phyloP scores from a whole-genome alignment of 92 coral and sea anemone genomes.

The Phenganax stokvisi region DNA sequence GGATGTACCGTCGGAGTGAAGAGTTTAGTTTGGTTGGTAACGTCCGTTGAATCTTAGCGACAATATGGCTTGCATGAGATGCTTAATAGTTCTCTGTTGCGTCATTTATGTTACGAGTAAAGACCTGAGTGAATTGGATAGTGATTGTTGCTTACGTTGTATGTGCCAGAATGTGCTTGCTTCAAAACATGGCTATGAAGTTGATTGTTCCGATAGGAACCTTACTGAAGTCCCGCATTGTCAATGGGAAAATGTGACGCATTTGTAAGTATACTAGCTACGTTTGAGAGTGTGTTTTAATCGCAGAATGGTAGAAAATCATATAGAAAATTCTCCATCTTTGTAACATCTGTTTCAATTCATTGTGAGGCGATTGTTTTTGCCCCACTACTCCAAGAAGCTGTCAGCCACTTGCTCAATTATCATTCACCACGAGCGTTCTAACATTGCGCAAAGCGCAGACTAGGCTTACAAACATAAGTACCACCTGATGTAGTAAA shows the following conservation, averaged over 20 bases:
- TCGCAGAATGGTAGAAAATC: background rate
- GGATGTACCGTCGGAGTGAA: constrained; percentile 7
- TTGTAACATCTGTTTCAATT: constrained; percentile 37
- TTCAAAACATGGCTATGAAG: background rate
- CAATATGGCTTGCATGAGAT: constrained; percentile 15
- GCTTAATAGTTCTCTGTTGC: background rate
- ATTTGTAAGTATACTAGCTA: constrained; percentile 13
- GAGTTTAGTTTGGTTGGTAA: background rate
- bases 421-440: constrained; percentile 9
- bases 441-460: constrained; percentile 21
- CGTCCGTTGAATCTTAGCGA: background rate
- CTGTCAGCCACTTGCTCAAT: constrained; percentile 40
- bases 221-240: constrained; percentile 31
- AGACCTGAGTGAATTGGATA: background rate
- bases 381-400: constrained; percentile 28
- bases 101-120: background rate
- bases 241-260: constrained; percentile 3
- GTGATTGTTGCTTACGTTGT: constrained; percentile 18
- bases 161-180: background rate
- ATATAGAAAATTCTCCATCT: constrained; percentile 22
- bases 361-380: constrained; percentile 29
- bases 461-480: background rate
- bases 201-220: constrained; percentile 31
- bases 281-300: background rate
- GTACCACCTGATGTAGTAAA: background rate